Evolutionary conservation across 2,888 invertebrate genomes (phyloP).

Genomic region (Sesia bembeciformis): DNA sequence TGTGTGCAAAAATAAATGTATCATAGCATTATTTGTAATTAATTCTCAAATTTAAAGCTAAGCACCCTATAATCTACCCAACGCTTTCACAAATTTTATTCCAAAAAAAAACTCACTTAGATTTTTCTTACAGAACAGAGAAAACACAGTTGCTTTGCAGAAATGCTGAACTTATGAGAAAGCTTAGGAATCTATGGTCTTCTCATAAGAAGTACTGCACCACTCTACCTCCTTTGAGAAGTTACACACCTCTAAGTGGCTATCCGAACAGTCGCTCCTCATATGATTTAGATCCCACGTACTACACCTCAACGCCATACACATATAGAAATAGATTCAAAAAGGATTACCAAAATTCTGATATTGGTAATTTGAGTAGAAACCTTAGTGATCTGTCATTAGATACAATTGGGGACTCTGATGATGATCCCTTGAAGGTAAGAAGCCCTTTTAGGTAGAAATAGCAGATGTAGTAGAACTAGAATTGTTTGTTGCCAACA

Average conservation of each 20-base stretch:
- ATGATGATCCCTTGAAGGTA: conserved; percentile 60
- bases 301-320: conserved; percentile 54
- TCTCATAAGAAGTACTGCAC: conserved; percentile 76
- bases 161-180: conserved; percentile 76
- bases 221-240: conserved; percentile 43
- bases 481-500: too few species aligned
- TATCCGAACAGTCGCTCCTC: conserved; percentile 61
- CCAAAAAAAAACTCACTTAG: background rate
- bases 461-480: too few species aligned
- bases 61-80: background rate
- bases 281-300: conserved; percentile 63
- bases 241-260: conserved; percentile 57
- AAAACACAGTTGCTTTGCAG: conserved; percentile 75
- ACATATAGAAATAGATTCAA: conserved; percentile 50
- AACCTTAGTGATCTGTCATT: conserved; percentile 56
- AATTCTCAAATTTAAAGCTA: background rate
- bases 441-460: conserved; percentile 10
- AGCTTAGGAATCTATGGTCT: conserved; percentile 75
- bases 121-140: conserved; percentile 71
- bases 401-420: conserved; percentile 54
- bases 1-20: conserved; percentile 46
- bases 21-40: background rate
- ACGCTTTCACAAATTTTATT: background rate
- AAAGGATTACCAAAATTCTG: conserved; percentile 23
- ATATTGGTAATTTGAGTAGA: conserved; percentile 39